Conservation (phyloP, 1,140 invertebrate genomes). For the Trachymyrmex septentrionalis region DNA sequence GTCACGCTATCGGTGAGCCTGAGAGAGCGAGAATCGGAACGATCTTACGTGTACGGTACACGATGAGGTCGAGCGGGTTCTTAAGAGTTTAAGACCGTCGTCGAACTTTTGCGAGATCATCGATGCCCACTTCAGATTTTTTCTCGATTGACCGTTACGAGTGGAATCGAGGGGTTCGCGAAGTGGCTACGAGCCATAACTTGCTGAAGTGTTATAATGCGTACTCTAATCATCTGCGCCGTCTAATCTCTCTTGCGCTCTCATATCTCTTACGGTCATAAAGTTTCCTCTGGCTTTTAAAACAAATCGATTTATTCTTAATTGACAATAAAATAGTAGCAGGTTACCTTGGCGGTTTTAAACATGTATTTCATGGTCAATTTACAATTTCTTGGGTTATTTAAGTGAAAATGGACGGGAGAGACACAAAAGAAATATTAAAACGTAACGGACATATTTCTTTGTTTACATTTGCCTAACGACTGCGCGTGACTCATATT, state of each 20-base stretch:
- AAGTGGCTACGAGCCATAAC: background rate
- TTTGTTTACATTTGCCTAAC: constrained; percentile 10
- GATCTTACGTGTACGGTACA: constrained; percentile 28
- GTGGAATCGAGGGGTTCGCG: background rate
- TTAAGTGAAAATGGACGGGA: background rate
- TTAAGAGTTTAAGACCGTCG: background rate
- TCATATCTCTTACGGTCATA: background rate
- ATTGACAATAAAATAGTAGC: background rate
- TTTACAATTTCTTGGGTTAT: background rate
- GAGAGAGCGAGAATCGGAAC: constrained; percentile 41
- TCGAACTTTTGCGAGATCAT: constrained; percentile 16
- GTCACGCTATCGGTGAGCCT: constrained; percentile 75
- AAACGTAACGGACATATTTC: too few relatives aligned
- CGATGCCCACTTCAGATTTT: background rate
- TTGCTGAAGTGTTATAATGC: constrained; percentile 18
- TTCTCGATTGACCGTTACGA: constrained; percentile 1
- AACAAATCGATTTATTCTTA: background rate
- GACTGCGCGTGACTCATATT: background rate
- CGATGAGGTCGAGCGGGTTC: constrained; percentile 34
- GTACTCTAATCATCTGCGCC: background rate
- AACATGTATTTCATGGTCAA: background rate
- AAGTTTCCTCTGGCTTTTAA: background rate
- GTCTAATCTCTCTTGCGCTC: too few relatives aligned
- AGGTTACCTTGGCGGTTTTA: background rate
- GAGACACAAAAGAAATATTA: background rate